Conservation (phyloP, 2,113 vertebrate species). For the Melanotaenia duboulayi region DNA sequence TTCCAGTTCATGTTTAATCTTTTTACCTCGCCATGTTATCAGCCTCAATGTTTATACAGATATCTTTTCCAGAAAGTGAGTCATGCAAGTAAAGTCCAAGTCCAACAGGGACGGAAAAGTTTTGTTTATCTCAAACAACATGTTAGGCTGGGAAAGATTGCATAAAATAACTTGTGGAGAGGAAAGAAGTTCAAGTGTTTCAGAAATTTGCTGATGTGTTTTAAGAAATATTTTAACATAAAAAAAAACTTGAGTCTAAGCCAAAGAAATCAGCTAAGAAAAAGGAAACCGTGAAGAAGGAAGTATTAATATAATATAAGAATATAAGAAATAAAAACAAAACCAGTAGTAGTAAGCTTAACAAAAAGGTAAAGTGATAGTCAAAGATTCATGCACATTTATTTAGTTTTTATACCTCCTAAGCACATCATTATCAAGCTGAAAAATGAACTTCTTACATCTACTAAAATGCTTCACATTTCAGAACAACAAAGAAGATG, state of each 20-base stretch:
- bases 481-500: constrained; percentile 90
- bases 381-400: too few relatives aligned
- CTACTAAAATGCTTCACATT: constrained; percentile 1
- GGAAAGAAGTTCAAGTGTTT: neutral
- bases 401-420: neutral
- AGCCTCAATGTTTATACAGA: constrained; percentile 44
- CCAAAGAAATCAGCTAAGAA: neutral
- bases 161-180: neutral
- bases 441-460: neutral
- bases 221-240: constrained; percentile 13
- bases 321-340: neutral
- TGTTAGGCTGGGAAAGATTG: constrained; percentile 2
- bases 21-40: constrained; percentile 13
- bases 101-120: constrained; percentile 16
- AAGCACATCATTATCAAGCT: neutral
- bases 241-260: neutral
- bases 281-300: neutral
- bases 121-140: neutral
- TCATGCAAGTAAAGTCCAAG: constrained; percentile 37
- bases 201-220: neutral
- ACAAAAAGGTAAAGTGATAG: neutral
- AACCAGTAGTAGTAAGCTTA: neutral
- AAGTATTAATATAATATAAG: too few relatives aligned
- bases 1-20: constrained; percentile 21
- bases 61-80: constrained; percentile 47